Base-by-base conservation (phyloP, 2,888 invertebrate genomes). In the Caenorhabditis japonica region DNA sequence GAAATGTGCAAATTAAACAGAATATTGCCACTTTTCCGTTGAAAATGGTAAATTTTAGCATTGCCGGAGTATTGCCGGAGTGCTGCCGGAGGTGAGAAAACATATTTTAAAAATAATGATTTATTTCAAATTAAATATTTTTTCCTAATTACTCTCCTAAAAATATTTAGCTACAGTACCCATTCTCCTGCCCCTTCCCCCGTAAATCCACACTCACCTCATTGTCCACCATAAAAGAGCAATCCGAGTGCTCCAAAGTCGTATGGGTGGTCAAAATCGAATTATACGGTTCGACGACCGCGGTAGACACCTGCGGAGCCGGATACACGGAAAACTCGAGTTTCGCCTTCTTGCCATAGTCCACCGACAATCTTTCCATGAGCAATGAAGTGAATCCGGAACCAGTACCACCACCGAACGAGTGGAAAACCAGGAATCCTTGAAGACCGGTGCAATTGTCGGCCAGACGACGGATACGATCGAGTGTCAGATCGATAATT, bases 221-320 rank as follows among this genome's bases (percentile, higher is more conserved):
- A 56, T 83, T 83, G 59, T 83, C 83, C n/a, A 90, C 90, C 90
- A 96, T 95, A 90, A 96, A 97, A 46, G 95, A 95, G 90, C 95
- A 96, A 91, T 95, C 95, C 0, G 94, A 94, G 90, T 95, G 95
- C 89, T 95, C 95, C 79, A 91, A 83, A 68, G 96, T 96, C 60
- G 95, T 96, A 90, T 96, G 96, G 73, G 96, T 96, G 87, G 95
- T 95, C 87, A 96, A 84, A 64, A 97, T 94, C 0, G 95, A 94
- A 91, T 96, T 97, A 92, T 96, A 96, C 0, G 95, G 95, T 88
- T 95, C 95, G 36, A 95, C 95, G 15, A 95, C 94, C 0, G 95
- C 94, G 0, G 95, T 94, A 36, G 94, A 94, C 21, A 94, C 94
- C 89, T 93, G 90, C 93, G 94, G 36, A 13, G 94, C 94, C 10